Evolutionary conservation across 2,797 vertebrate species (phyloP).

Genomic region (Danio albolineatus): DNA sequence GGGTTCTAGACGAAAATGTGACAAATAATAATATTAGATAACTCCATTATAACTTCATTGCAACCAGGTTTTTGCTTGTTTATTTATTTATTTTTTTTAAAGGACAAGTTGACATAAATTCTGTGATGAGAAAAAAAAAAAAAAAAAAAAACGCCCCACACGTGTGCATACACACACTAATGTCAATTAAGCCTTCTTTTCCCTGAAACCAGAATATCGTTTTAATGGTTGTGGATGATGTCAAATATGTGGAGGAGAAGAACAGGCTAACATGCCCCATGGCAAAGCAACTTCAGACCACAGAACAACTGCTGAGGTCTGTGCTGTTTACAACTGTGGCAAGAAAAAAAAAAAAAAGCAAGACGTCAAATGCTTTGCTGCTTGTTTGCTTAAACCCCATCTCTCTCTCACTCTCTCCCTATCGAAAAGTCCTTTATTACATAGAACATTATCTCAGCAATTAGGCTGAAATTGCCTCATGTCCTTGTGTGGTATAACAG

Average conservation of each 20-base stretch:
- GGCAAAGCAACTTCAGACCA: neutral
- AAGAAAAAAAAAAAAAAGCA: neutral
- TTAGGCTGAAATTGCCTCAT: constrained; percentile 1
- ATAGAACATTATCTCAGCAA: constrained; percentile 11
- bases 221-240: neutral
- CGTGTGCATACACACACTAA: too few species aligned
- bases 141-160: too few species aligned
- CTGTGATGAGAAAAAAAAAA: too few species aligned
- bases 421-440: neutral
- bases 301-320: neutral
- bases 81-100: too few species aligned
- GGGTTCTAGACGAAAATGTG: too few species aligned
- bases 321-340: neutral
- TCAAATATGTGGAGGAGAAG: neutral
- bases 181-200: neutral
- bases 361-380: neutral
- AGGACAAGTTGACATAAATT: too few species aligned
- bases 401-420: too few species aligned
- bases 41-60: too few species aligned
- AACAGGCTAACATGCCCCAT: neutral
- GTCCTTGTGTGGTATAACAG: constrained; percentile 2
- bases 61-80: too few species aligned
- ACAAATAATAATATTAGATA: too few species aligned
- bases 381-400: constrained; percentile 1
- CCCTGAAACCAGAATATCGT: neutral